A percentile compares a stretch with the other conserved stretches of the same genome.
These are phyloP conservation scores for Australoheros facetus DNA, from an alignment of 2,797 vertebrate species.

Conservation along the genomic window DNA sequence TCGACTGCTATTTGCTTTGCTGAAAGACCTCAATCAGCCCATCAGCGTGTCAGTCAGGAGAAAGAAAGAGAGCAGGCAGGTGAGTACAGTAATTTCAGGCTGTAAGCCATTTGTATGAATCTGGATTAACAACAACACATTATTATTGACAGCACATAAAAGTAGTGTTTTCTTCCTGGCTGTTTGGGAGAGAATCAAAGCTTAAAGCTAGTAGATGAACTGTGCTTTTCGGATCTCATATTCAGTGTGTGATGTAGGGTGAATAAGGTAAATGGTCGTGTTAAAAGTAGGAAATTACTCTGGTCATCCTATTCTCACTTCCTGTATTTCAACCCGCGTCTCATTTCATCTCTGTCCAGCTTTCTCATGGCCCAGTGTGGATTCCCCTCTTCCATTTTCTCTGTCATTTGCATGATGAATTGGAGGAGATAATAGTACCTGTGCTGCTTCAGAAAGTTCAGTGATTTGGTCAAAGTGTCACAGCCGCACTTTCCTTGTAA, in stretches of 20 bases:
- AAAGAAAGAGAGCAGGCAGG: slow-evolving; percentile 4
- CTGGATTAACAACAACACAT: slow-evolving; percentile 7
- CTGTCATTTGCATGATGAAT: slow-evolving; percentile 30
- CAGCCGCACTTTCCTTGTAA: background rate
- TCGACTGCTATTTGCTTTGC: slow-evolving; percentile 33
- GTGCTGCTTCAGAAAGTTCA: slow-evolving; percentile 24
- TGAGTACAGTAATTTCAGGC: slow-evolving; percentile 24
- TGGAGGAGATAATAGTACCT: slow-evolving; percentile 16
- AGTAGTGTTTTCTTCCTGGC: background rate
- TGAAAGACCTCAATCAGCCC: slow-evolving; percentile 48
- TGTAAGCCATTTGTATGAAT: slow-evolving; percentile 12
- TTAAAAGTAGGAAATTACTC: slow-evolving; percentile 48
- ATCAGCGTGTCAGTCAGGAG: slow-evolving; percentile 27
- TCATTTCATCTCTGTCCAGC: background rate
- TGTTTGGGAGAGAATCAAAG: slow-evolving; percentile 12
- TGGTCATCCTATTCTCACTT: slow-evolving; percentile 1
- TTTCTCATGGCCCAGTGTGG: background rate
- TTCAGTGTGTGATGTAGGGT: slow-evolving; percentile 13
- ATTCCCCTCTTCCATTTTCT: background rate
- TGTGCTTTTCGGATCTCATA: slow-evolving; percentile 7
- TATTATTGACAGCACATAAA: background rate
- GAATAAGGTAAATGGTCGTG: slow-evolving; percentile 27
- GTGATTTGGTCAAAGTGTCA: background rate
- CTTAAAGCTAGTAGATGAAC: background rate
- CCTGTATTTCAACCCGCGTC: slow-evolving; percentile 20